Evolutionary conservation across 2,797 vertebrate genomes (phyloP).

Genomic region (Melanotaenia pygmaea): DNA sequence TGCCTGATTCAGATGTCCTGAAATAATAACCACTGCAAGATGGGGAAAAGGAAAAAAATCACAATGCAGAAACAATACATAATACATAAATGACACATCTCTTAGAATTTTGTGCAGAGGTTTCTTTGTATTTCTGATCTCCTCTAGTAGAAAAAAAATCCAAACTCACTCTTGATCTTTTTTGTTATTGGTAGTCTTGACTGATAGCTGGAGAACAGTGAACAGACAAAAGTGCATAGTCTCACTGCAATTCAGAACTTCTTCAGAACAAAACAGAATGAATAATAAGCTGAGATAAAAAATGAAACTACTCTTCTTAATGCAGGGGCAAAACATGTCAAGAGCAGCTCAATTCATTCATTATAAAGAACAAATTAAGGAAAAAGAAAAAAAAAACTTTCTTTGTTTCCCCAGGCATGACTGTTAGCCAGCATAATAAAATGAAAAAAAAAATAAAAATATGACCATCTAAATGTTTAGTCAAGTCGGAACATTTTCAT

Average conservation of each 20-base stretch:
- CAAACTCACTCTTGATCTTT: constrained; percentile 4
- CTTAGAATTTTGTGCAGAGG: constrained; percentile 1
- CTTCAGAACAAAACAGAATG: constrained; percentile 11
- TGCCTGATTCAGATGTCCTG: background rate
- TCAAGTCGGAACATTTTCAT: constrained; percentile 6
- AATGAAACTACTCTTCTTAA: constrained; percentile 1
- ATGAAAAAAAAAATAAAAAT: background rate
- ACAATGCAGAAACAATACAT: constrained; percentile 10
- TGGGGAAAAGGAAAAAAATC: background rate
- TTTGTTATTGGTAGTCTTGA: background rate
- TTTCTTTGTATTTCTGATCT: constrained; percentile 2
- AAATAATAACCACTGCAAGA: constrained; percentile 1
- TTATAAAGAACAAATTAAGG: background rate
- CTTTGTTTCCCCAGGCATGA: background rate
- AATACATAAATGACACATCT: background rate
- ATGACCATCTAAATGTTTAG: constrained; percentile 10
- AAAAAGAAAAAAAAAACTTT: background rate
- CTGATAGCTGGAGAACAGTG: constrained; percentile 11
- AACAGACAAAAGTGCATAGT: constrained; percentile 13
- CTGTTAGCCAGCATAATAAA: constrained; percentile 2
- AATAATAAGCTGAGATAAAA: constrained; percentile 12
- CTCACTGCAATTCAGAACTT: constrained; percentile 6
- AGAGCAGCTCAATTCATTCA: background rate
- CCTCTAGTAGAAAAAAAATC: background rate
- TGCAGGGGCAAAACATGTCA: constrained; percentile 4